Conservation (phyloP, 2,113 vertebrate genomes). For the Pampusana beccarii region DNA sequence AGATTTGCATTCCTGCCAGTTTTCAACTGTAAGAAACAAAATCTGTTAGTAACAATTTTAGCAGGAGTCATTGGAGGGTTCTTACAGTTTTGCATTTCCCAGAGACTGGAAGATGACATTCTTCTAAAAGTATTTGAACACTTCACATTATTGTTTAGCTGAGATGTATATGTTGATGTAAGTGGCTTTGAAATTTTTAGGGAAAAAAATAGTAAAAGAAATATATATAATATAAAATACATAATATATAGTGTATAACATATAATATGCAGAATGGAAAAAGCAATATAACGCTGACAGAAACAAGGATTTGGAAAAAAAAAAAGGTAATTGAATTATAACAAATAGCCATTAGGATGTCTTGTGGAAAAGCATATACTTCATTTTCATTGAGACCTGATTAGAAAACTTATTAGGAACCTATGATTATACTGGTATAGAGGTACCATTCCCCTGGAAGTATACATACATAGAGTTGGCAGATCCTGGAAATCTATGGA, state of each 20-base stretch:
- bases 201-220: not conserved
- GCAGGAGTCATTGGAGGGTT: not conserved
- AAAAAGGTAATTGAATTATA: not conserved
- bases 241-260: not conserved
- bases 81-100: conserved; percentile 17
- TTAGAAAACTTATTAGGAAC: not conserved
- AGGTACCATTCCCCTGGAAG: not conserved
- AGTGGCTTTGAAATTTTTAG: not conserved
- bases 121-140: not conserved
- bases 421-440: not conserved
- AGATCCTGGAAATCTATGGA: not conserved
- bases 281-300: not conserved
- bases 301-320: not conserved
- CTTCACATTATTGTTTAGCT: not conserved
- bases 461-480: not conserved
- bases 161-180: not conserved
- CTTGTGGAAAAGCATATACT: not conserved
- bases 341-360: not conserved
- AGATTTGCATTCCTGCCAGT: conserved; percentile 35
- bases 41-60: conserved; percentile 54
- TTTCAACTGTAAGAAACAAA: conserved; percentile 64
- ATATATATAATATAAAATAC: not conserved
- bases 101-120: not conserved
- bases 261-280: not conserved
- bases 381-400: not conserved